Evolutionary conservation across 2,797 vertebrate genomes (phyloP).

Genomic region (Aplochiton taeniatus): DNA sequence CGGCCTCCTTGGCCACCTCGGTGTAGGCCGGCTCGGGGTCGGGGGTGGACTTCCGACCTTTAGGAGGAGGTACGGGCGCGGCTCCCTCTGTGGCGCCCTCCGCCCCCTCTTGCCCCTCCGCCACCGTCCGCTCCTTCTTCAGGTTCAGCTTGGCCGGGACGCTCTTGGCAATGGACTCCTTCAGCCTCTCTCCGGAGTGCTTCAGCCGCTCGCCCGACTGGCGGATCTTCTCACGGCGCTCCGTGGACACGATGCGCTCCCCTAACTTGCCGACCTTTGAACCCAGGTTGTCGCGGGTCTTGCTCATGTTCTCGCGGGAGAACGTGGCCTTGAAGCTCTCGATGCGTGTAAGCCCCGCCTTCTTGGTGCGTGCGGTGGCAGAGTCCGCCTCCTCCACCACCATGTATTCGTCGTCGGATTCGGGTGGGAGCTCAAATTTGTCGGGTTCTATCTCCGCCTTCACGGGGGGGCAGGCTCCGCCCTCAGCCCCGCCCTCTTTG

Average conservation of each 20-base stretch:
- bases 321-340: conserved; percentile 95
- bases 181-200: conserved; percentile 87
- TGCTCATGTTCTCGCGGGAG: conserved; percentile 91
- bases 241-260: conserved; percentile 91
- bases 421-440: conserved; percentile 78
- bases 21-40: conserved; percentile 72
- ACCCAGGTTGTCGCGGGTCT: conserved; percentile 92
- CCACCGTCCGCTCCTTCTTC: conserved; percentile 86
- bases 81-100: conserved; percentile 74
- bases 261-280: conserved; percentile 89
- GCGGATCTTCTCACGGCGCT: conserved; percentile 91
- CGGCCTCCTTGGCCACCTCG: conserved; percentile 73
- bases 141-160: conserved; percentile 86
- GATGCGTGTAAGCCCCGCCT: conserved; percentile 88
- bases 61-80: conserved; percentile 79
- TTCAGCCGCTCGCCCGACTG: conserved; percentile 87
- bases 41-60: conserved; percentile 69
- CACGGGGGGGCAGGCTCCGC: conserved; percentile 27
- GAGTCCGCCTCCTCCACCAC: conserved; percentile 84
- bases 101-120: conserved; percentile 83
- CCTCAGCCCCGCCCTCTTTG: background rate
- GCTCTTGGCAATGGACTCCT: conserved; percentile 87
- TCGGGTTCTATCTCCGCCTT: conserved; percentile 69
- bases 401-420: conserved; percentile 96
- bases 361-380: conserved; percentile 81